These are phyloP conservation scores for Maccullochella peelii DNA, from an alignment of 2,113 vertebrate genomes.

Conservation along the genomic window DNA sequence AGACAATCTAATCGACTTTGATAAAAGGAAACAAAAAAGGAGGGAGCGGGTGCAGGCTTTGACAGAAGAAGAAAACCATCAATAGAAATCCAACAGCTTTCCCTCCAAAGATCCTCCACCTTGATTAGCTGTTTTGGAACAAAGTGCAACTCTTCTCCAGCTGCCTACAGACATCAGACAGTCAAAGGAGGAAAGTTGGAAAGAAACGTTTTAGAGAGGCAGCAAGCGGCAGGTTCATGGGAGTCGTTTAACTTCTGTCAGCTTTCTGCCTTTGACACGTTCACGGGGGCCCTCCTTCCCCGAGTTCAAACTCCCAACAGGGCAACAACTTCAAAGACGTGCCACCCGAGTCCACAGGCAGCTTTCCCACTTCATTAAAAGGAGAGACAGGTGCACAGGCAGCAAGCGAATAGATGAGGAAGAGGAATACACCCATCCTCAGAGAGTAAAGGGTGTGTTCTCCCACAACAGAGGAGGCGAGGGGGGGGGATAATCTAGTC, in stretches of 20 bases:
- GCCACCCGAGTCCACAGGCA: slow-evolving; percentile 44
- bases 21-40: slow-evolving; percentile 56
- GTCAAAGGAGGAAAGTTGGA: slow-evolving; percentile 35
- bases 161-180: slow-evolving; percentile 43
- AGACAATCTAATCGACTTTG: slow-evolving; percentile 50
- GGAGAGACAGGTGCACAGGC: slow-evolving; percentile 60
- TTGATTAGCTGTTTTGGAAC: slow-evolving; percentile 46
- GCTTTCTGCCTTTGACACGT: slow-evolving; percentile 48
- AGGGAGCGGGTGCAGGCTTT: background rate
- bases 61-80: slow-evolving; percentile 12
- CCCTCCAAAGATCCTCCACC: slow-evolving; percentile 40
- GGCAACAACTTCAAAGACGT: slow-evolving; percentile 54
- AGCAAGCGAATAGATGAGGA: background rate
- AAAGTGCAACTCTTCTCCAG: slow-evolving; percentile 18
- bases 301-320: slow-evolving; percentile 46
- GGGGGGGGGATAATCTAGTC: slow-evolving; percentile 42
- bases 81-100: slow-evolving; percentile 47
- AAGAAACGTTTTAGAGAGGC: slow-evolving; percentile 30
- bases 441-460: slow-evolving; percentile 17
- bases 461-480: background rate
- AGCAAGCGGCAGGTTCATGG: slow-evolving; percentile 19
- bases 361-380: slow-evolving; percentile 69
- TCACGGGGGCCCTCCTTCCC: slow-evolving; percentile 32
- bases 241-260: slow-evolving; percentile 63
- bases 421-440: background rate